Base-by-base conservation (phyloP, 2,113 vertebrate species). In the Nothocercus nigrocapillus region DNA sequence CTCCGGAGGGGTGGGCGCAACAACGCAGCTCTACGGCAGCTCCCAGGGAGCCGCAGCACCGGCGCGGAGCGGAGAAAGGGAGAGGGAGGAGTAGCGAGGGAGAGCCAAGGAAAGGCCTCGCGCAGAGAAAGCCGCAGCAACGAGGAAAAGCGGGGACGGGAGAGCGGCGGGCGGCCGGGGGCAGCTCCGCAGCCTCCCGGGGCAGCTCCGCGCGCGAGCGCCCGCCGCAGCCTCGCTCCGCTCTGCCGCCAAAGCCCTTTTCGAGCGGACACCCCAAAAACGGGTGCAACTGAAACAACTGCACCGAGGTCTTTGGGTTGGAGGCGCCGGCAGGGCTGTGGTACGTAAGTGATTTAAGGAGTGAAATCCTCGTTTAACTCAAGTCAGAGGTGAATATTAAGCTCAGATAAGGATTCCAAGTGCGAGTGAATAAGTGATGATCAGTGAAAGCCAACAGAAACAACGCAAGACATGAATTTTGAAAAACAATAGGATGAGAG, bases 301-400 rank as follows among this genome's bases (percentile, higher is more conserved):
- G 4, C 67, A 85, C 72, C 21, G 62, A 88, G 21, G 44, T 70
- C 73, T 90, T 40, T 47, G 45, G 91, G 63, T 24, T 28, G 5
- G 17, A 66, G 42, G 78, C 51, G 34, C 54, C 61, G 74, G 68
- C 40, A 67, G 3, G 36, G 32, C 38, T 81, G 64, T 82, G 69
- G n/a, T 6, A 6, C 32, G 19, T 72, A 22, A 25, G 68, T 83
- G 88, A 91, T 90, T 88, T 64, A 91, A 89, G 36, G 18, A 38
- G 15, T 54, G 58, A 94, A 96, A 93, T 86, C 88, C 1, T 90
- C 10, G 78, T 93, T 95, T 92, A 84, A 84, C 47, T 81, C 68
- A 88, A 56, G 44, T 66, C 9, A 0, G 64, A 84, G 42, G n/a
- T 64, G 9, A 94, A 81, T 83, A 85, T 59, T 90, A 93, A 94